These are phyloP conservation scores for Erannis defoliaria DNA, from an alignment of 2,888 invertebrate species.

Conservation along the genomic window DNA sequence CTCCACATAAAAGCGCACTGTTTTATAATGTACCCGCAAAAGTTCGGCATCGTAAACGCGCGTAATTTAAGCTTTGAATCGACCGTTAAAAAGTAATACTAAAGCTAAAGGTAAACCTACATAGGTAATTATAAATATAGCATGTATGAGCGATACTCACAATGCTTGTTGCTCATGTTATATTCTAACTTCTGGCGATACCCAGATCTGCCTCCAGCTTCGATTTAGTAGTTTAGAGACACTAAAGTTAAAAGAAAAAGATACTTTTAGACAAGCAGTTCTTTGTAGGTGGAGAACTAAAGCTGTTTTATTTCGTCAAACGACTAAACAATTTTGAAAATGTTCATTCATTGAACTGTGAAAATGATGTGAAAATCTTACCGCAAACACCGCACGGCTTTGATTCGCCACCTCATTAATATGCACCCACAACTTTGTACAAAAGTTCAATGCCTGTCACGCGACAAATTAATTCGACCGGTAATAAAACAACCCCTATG, in stretches of 20 bases:
- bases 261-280: conserved; percentile 49
- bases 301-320: conserved; percentile 26
- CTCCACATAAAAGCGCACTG: conserved; percentile 31
- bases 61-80: conserved; percentile 1
- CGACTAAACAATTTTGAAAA: not conserved
- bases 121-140: conserved; percentile 23
- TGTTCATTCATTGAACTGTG: conserved; percentile 7
- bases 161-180: conserved; percentile 68
- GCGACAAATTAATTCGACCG: conserved; percentile 26
- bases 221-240: conserved; percentile 54
- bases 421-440: conserved; percentile 76
- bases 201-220: conserved; percentile 64
- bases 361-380: conserved; percentile 19
- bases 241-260: conserved; percentile 73
- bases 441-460: conserved; percentile 74
- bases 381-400: conserved; percentile 34
- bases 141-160: conserved; percentile 67
- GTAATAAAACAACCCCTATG: conserved; percentile 18
- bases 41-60: conserved; percentile 22
- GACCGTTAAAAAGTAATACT: conserved; percentile 10
- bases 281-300: conserved; percentile 50
- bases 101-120: not conserved
- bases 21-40: conserved; percentile 13
- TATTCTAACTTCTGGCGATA: conserved; percentile 59
- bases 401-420: conserved; percentile 52